These are phyloP conservation scores for Drosophila cracens DNA, from an alignment of 2,888 invertebrate species.

Conservation along the genomic window DNA sequence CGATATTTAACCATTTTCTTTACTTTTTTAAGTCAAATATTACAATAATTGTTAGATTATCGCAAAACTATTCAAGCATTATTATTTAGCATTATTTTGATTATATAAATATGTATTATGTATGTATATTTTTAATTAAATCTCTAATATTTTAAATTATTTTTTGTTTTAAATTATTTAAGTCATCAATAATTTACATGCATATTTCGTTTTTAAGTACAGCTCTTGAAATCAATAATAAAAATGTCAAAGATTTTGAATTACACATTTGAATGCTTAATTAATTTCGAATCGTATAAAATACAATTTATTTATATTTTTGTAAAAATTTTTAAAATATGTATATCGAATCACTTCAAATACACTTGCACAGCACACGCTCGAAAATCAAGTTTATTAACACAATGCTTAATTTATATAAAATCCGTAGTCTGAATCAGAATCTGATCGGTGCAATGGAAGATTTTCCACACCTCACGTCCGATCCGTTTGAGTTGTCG, in stretches of 20 bases:
- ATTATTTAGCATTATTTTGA: background rate
- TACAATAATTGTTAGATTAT: no score
- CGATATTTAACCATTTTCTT: no score
- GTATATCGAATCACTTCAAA: background rate
- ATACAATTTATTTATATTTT: background rate
- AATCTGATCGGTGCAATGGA: conserved; percentile 9
- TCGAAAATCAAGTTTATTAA: background rate
- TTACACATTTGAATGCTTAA: background rate
- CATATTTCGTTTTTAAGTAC: background rate
- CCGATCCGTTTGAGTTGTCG: conserved; percentile 65
- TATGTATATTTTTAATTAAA: background rate
- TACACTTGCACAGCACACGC: background rate
- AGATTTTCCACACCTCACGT: conserved; percentile 29
- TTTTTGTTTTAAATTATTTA: background rate
- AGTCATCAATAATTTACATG: background rate
- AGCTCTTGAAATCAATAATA: background rate
- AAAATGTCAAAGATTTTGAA: background rate
- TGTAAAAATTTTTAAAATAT: background rate
- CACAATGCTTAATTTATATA: conserved; percentile 17
- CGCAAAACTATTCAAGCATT: background rate
- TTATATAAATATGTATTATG: background rate
- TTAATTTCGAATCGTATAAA: background rate
- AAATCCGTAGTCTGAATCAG: conserved; percentile 10
- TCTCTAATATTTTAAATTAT: background rate
- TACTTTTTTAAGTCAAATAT: background rate